A percentile compares a stretch with the other conserved stretches of the same genome.
Conservation (phyloP, 2,113 vertebrate species). For the Sprattus sprattus region DNA sequence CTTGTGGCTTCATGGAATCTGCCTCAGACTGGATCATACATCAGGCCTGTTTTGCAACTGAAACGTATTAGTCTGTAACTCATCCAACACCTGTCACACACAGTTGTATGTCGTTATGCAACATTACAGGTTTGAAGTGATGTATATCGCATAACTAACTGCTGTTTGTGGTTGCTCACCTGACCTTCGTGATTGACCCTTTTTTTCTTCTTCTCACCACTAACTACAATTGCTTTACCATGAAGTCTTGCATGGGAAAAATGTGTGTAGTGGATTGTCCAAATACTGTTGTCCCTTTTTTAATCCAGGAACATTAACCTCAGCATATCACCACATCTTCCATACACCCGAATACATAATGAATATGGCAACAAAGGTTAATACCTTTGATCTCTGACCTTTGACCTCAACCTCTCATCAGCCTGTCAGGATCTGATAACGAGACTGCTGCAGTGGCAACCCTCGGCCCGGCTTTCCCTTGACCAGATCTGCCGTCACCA, state of each 20-base stretch:
- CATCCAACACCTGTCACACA: slow-evolving; percentile 5
- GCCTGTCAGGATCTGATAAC: slow-evolving; percentile 37
- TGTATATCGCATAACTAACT: slow-evolving; percentile 12
- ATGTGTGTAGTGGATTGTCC: neutral
- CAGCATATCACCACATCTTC: neutral
- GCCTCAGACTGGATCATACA: neutral
- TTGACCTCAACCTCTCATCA: neutral
- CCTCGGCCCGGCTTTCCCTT: slow-evolving; percentile 21
- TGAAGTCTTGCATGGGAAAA: neutral
- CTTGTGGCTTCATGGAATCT: neutral
- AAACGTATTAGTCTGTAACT: neutral
- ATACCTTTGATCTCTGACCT: neutral
- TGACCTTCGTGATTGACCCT: neutral
- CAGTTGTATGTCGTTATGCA: slow-evolving; percentile 2
- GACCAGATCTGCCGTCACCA: slow-evolving; percentile 30
- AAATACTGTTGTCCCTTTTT: neutral
- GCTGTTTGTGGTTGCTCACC: slow-evolving; percentile 9
- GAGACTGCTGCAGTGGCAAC: slow-evolving; percentile 34
- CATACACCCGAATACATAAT: neutral
- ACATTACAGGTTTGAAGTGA: slow-evolving; percentile 2
- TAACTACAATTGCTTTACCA: neutral
- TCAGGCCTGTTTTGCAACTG: neutral
- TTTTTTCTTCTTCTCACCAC: neutral
- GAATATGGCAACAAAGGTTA: neutral
- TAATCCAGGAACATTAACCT: neutral